phyloP scores from a whole-genome alignment of 1,140 invertebrate species.

The Plectus sambesii region DNA sequence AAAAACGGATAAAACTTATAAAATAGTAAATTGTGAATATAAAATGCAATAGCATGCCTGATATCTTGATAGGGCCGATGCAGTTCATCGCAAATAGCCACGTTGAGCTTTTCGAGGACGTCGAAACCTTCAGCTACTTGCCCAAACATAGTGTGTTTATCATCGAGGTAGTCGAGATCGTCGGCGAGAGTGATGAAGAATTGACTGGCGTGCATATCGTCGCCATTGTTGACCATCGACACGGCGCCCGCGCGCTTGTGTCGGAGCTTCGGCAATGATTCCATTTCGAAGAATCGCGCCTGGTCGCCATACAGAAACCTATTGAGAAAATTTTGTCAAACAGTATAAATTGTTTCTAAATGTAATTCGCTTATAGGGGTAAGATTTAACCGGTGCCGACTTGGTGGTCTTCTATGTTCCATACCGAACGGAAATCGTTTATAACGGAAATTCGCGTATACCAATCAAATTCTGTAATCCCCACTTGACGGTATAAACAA shows the following conservation, averaged over 20 bases:
- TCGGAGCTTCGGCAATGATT: constrained; percentile 76
- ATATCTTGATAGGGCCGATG: constrained; percentile 89
- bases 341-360: constrained; percentile 26
- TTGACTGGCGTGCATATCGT: constrained; percentile 77
- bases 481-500: no score
- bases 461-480: no score
- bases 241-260: constrained; percentile 73
- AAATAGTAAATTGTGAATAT: constrained; percentile 14
- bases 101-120: constrained; percentile 74
- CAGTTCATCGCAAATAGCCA: constrained; percentile 79
- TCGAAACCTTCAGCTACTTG: constrained; percentile 86
- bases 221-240: constrained; percentile 89
- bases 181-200: constrained; percentile 88
- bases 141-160: constrained; percentile 88
- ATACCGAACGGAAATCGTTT: background rate
- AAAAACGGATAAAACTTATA: background rate
- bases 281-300: constrained; percentile 80
- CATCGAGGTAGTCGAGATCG: constrained; percentile 79
- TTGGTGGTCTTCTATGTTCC: background rate
- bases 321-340: constrained; percentile 49
- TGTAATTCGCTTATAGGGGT: background rate
- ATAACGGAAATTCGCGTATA: no score
- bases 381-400: constrained; percentile 6
- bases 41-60: constrained; percentile 46
- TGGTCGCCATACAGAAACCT: constrained; percentile 57